Conservation (phyloP, 1,140 invertebrate species). For the Ooceraea biroi region DNA sequence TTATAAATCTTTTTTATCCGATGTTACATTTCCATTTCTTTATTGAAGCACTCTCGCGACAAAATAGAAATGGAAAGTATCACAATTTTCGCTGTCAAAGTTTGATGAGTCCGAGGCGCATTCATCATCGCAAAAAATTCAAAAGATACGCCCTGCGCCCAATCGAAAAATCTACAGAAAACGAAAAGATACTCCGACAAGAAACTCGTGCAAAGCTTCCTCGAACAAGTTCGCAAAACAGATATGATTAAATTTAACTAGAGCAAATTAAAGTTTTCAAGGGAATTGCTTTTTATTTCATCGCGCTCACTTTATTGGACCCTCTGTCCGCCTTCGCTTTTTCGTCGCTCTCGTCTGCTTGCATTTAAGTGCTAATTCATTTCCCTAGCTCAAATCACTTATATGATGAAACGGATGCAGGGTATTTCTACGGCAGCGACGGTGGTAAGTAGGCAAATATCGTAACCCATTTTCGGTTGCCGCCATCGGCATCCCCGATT, state of each 20-base stretch:
- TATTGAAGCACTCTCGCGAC: not conserved
- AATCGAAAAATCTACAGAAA: not conserved
- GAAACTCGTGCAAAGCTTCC: not conserved
- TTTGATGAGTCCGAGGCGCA: conserved; percentile 19
- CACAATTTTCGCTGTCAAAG: not conserved
- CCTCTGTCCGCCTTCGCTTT: too few relatives aligned
- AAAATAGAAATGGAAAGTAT: not conserved
- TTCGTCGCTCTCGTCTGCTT: not conserved
- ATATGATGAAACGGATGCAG: not conserved
- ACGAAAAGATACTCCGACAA: not conserved
- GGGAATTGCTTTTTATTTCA: not conserved
- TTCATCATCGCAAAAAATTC: conserved; percentile 16
- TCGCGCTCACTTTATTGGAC: not conserved
- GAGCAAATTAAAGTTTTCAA: conserved; percentile 3
- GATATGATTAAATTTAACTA: not conserved
- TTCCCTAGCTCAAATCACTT: not conserved
- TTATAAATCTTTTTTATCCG: too few relatives aligned
- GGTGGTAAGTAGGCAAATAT: conserved; percentile 32
- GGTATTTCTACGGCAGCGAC: not conserved
- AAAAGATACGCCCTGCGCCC: not conserved
- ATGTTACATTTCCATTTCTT: too few relatives aligned
- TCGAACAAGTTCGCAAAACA: not conserved
- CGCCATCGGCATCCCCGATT: conserved; percentile 33
- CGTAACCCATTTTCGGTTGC: conserved; percentile 12
- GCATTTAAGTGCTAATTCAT: not conserved